A percentile compares a stretch with the other conserved stretches of the same genome.
These are phyloP conservation scores for Pseudomyrmex pallidus DNA, from an alignment of 1,140 invertebrate genomes.

Conservation along the genomic window DNA sequence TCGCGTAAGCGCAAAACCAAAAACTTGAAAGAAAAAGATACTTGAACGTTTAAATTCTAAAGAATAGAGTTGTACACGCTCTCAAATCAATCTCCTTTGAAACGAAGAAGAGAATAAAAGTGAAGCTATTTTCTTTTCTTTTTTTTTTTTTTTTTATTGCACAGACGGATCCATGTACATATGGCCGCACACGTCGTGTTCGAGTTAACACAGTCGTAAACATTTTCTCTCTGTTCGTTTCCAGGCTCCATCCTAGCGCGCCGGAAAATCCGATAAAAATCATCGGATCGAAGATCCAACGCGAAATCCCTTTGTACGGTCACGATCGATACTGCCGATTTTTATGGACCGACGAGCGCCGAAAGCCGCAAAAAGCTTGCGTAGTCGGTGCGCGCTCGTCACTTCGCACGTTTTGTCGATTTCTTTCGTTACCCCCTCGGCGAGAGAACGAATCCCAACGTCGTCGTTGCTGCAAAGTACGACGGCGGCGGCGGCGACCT, in stretches of 20 bases:
- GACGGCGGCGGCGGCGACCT: conserved; percentile 6
- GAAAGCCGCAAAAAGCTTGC: conserved; percentile 31
- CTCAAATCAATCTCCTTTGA: conserved; percentile 4
- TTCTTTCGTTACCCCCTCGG: conserved; percentile 20
- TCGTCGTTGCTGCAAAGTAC: not conserved
- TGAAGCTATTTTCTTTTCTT: conserved; percentile 10
- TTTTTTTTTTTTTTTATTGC: too few species aligned
- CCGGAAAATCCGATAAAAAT: conserved; percentile 56
- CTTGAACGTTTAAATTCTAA: too few species aligned
- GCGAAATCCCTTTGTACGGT: conserved; percentile 30
- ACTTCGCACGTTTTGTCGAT: conserved; percentile 37
- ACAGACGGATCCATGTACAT: conserved; percentile 4
- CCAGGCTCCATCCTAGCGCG: conserved; percentile 16
- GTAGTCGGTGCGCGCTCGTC: conserved; percentile 15
- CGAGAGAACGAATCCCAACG: conserved; percentile 2
- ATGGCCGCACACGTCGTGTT: not conserved
- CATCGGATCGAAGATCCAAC: conserved; percentile 41
- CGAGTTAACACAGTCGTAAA: conserved; percentile 53
- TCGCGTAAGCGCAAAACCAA: not conserved
- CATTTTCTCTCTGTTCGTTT: conserved; percentile 30
- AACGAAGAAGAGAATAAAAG: not conserved
- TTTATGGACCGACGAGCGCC: conserved; percentile 29
- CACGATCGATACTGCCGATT: conserved; percentile 45
- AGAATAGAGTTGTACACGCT: not conserved
- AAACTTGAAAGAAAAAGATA: not conserved